Evolutionary conservation across 2,797 vertebrate species (phyloP).

Genomic region (Hafferia zeledoni): DNA sequence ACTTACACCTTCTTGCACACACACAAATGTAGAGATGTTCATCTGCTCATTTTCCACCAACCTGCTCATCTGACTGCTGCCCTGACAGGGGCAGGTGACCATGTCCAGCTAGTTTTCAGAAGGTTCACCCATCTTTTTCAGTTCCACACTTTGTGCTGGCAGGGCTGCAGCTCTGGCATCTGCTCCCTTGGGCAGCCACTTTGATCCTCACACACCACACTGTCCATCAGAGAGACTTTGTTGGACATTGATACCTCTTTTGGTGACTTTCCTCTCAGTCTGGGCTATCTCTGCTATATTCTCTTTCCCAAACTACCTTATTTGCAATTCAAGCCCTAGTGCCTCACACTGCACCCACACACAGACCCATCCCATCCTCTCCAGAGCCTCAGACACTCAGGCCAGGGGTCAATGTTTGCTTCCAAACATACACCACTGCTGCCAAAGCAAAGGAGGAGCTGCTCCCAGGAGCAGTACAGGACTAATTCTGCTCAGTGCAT

Average conservation of each 20-base stretch:
- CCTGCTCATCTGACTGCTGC: not conserved
- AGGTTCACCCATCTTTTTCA: not conserved
- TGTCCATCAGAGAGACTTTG: not conserved
- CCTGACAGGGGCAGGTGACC: not conserved
- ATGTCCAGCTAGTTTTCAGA: not conserved
- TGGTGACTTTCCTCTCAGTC: not conserved
- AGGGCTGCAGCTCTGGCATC: not conserved
- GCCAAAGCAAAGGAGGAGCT: not conserved
- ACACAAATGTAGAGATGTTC: rapidly evolving
- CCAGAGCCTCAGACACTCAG: not conserved
- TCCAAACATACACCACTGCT: not conserved
- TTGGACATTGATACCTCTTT: not conserved
- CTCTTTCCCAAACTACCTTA: not conserved
- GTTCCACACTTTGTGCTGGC: not conserved
- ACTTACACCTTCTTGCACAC: rapidly evolving
- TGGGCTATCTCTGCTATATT: not conserved
- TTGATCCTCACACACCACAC: not conserved
- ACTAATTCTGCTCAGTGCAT: not conserved
- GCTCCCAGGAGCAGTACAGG: rapidly evolving
- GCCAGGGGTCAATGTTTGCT: not conserved
- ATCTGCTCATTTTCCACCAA: rapidly evolving
- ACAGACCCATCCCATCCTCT: not conserved
- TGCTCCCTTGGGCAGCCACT: not conserved
- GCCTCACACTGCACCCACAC: not conserved
- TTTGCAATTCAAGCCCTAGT: not conserved